Evolutionary conservation across 1,140 invertebrate genomes (phyloP).

Genomic region (Scaptomyza graminum): DNA sequence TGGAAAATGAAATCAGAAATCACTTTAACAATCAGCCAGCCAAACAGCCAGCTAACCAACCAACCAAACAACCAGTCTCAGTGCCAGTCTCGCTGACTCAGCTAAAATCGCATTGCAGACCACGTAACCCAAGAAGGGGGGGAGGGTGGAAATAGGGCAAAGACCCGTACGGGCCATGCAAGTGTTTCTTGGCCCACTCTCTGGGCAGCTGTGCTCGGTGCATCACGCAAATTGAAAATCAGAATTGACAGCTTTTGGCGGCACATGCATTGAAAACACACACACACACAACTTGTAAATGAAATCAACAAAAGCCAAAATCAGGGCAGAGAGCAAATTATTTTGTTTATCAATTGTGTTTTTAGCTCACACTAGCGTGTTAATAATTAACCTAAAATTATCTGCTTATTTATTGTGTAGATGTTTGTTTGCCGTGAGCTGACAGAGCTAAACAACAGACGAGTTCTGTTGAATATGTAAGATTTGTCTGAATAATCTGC

Average conservation of each 20-base stretch:
- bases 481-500: no score
- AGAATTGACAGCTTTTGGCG: slow-evolving; percentile 39
- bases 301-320: background rate
- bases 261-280: slow-evolving; percentile 21
- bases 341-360: slow-evolving; percentile 36
- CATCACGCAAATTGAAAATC: slow-evolving; percentile 40
- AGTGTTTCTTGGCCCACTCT: slow-evolving; percentile 31
- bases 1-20: slow-evolving; percentile 76
- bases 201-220: slow-evolving; percentile 40
- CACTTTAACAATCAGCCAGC: slow-evolving; percentile 39
- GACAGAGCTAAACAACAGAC: background rate
- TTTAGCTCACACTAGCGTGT: slow-evolving; percentile 32
- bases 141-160: background rate
- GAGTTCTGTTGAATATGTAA: no score
- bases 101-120: slow-evolving; percentile 1
- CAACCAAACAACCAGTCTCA: slow-evolving; percentile 19
- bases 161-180: slow-evolving; percentile 1
- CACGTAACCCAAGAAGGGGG: background rate
- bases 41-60: background rate
- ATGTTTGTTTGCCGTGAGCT: background rate
- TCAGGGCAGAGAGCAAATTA: slow-evolving; percentile 22
- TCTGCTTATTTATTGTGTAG: slow-evolving; percentile 13
- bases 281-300: background rate
- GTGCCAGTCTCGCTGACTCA: slow-evolving; percentile 36
- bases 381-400: slow-evolving; percentile 59